Conservation (phyloP, 2,113 vertebrate genomes). For the Crypturellus undulatus region DNA sequence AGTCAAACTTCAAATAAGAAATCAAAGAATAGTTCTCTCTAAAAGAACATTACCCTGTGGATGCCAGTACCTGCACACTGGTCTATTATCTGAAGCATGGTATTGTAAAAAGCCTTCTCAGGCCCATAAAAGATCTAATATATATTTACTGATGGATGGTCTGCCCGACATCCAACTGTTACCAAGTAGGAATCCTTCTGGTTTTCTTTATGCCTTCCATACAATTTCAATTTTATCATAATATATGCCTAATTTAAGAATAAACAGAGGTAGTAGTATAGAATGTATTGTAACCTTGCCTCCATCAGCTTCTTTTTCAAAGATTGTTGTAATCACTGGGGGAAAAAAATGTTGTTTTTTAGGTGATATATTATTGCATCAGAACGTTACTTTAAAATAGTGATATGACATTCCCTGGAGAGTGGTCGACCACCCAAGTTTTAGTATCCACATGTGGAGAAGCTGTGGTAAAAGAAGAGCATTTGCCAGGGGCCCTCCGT, state of each 20-base stretch:
- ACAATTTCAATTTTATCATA: background rate
- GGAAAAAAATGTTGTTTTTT: background rate
- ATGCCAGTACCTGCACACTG: background rate
- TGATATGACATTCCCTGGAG: background rate
- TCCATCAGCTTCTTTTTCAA: background rate
- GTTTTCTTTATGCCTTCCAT: background rate
- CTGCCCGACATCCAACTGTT: background rate
- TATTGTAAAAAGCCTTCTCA: background rate
- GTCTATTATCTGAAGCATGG: background rate
- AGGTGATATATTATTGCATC: background rate
- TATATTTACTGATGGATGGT: background rate
- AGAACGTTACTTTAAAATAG: background rate
- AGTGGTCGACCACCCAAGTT: background rate
- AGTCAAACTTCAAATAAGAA: conserved; percentile 9
- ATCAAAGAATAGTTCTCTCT: background rate
- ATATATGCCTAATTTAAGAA: background rate
- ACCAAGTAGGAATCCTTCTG: background rate
- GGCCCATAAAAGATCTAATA: background rate
- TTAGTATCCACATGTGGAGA: background rate
- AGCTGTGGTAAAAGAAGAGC: background rate
- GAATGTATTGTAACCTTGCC: background rate
- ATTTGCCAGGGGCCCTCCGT: background rate
- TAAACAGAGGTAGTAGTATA: background rate
- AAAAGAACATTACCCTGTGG: background rate
- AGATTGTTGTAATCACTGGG: background rate